Evolutionary conservation across 2,888 invertebrate genomes (phyloP).

Genomic region (Polylopha cassiicola): DNA sequence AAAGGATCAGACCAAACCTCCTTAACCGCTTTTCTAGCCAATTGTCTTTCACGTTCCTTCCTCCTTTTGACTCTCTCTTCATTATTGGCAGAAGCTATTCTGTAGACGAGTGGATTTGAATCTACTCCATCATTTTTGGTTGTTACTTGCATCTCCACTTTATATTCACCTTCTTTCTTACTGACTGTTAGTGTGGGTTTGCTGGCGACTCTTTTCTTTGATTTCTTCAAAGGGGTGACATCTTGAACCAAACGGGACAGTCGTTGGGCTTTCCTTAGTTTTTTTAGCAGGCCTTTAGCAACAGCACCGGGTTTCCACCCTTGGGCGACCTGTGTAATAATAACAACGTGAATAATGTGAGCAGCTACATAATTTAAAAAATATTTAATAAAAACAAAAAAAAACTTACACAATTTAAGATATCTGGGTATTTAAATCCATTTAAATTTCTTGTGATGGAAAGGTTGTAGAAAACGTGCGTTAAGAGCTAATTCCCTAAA

Average conservation of each 20-base stretch:
- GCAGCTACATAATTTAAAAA: neutral
- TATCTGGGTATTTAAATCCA: too few species aligned
- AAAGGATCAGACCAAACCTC: slow-evolving; percentile 45
- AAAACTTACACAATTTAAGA: slow-evolving; percentile 30
- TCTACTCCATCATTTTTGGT: slow-evolving; percentile 31
- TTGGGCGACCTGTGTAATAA: slow-evolving; percentile 36
- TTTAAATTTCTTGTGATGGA: too few species aligned
- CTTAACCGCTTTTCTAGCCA: slow-evolving; percentile 38
- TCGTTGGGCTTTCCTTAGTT: slow-evolving; percentile 47
- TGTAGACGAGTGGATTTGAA: slow-evolving; percentile 51
- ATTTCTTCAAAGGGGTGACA: slow-evolving; percentile 36
- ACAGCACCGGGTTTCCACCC: slow-evolving; percentile 68
- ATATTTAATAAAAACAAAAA: slow-evolving; percentile 25
- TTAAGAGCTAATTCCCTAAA: too few species aligned
- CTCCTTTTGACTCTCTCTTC: slow-evolving; percentile 39
- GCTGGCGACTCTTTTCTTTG: slow-evolving; percentile 41
- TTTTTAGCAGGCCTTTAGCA: slow-evolving; percentile 48
- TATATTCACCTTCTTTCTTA: slow-evolving; percentile 55
- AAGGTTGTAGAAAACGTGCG: too few species aligned
- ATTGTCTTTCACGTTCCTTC: slow-evolving; percentile 33
- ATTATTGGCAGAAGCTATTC: slow-evolving; percentile 46
- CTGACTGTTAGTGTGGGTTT: slow-evolving; percentile 54
- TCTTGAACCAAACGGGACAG: slow-evolving; percentile 28
- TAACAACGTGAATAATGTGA: slow-evolving; percentile 1
- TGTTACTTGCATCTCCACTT: slow-evolving; percentile 51